Conservation (phyloP, 2,113 vertebrate species). For the Meriones unguiculatus region DNA sequence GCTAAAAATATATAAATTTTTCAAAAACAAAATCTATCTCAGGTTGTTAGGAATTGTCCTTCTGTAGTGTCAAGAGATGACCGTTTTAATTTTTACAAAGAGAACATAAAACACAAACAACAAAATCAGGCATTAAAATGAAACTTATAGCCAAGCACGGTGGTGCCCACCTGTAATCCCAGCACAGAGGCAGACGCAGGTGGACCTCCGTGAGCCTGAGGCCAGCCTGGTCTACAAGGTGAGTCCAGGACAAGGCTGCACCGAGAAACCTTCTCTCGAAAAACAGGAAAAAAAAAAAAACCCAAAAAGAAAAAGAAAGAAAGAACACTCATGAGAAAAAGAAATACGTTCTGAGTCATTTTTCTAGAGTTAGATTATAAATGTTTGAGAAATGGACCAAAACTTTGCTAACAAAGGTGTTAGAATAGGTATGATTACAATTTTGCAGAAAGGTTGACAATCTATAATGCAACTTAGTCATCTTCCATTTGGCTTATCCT, state of each 20-base stretch:
- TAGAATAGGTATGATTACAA: neutral
- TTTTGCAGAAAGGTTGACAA: neutral
- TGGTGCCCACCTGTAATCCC: no score
- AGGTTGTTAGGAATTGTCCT: neutral
- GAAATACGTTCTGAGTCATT: neutral
- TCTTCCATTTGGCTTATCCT: neutral
- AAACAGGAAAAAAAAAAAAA: no score
- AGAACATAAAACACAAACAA: neutral
- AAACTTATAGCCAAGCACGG: no score
- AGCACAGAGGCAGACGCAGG: no score
- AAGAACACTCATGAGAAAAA: neutral
- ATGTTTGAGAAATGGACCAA: neutral
- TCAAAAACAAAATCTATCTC: neutral
- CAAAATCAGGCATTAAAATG: neutral
- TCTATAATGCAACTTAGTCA: neutral
- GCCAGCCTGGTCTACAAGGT: no score
- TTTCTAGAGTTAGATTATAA: neutral
- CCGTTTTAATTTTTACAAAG: neutral
- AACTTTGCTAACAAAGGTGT: neutral
- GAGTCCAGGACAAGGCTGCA: no score
- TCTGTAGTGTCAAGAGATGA: neutral
- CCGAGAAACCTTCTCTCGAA: no score
- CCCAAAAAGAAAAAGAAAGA: no score
- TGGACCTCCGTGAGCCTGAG: no score
- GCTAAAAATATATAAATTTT: neutral